Percentiles rank a stretch among this genome's conserved stretches.
phyloP scores from a whole-genome alignment of 2,797 vertebrate genomes.

The Astyanax mexicanus region DNA sequence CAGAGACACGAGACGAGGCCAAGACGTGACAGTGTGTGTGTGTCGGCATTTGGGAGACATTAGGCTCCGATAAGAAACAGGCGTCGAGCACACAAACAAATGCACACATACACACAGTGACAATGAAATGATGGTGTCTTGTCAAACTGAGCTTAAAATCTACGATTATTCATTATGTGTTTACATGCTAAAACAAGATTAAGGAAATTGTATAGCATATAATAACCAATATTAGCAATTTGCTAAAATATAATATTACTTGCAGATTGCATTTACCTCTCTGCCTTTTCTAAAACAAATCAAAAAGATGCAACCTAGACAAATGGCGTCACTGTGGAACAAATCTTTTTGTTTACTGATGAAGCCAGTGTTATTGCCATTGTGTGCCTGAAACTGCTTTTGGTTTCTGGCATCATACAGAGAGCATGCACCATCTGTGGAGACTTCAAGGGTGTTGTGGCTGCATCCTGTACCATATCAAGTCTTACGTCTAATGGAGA shows the following conservation, averaged over 20 bases:
- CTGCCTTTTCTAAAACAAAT: not conserved
- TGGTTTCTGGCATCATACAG: conserved; percentile 39
- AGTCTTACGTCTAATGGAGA: conserved; percentile 47
- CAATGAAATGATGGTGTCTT: not conserved
- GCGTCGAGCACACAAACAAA: conserved; percentile 17
- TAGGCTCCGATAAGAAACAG: conserved; percentile 9
- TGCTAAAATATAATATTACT: too few relatives aligned
- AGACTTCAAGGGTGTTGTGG: conserved; percentile 22
- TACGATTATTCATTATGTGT: not conserved
- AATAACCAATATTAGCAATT: too few relatives aligned
- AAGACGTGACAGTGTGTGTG: too few relatives aligned
- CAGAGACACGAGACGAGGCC: too few relatives aligned
- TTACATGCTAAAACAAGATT: not conserved
- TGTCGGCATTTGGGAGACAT: conserved; percentile 15
- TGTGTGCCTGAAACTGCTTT: conserved; percentile 40
- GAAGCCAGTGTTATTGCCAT: conserved; percentile 31
- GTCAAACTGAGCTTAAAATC: not conserved
- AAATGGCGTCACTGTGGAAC: conserved; percentile 6
- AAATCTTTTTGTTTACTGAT: conserved; percentile 46
- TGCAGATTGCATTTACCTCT: not conserved
- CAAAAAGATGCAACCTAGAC: conserved; percentile 6
- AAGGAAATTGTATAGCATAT: not conserved
- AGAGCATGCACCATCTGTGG: conserved; percentile 41
- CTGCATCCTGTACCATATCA: conserved; percentile 47
- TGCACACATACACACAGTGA: not conserved